Percentiles rank a stretch among this genome's conserved stretches.
phyloP scores from a whole-genome alignment of 1,140 invertebrate species.

The Cotesia chilonis region DNA sequence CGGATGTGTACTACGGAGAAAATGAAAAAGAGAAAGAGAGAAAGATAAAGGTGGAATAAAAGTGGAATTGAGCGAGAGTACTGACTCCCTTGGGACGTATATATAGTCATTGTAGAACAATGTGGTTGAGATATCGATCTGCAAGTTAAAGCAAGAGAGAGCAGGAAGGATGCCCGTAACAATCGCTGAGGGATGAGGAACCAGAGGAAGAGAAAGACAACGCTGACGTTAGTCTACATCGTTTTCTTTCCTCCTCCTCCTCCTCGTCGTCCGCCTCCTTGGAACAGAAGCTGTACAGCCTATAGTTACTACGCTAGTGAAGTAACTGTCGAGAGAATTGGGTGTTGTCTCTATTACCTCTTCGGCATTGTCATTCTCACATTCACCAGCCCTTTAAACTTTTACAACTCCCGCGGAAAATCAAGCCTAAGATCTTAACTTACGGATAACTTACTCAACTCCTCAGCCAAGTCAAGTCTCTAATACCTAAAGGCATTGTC shows the following conservation, averaged over 20 bases:
- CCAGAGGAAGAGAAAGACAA: slow-evolving; percentile 11
- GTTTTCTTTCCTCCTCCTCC: background rate
- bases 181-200: slow-evolving; percentile 17
- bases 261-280: background rate
- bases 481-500: no score
- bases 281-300: no score
- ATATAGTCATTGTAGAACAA: slow-evolving; percentile 30
- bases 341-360: slow-evolving; percentile 29
- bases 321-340: slow-evolving; percentile 14
- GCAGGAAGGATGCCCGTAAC: slow-evolving; percentile 36
- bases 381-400: background rate
- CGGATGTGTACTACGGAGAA: slow-evolving; percentile 9
- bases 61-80: slow-evolving; percentile 18
- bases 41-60: background rate
- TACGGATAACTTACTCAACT: no score
- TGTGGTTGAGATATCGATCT: slow-evolving; percentile 37
- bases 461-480: no score
- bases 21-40: background rate
- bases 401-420: background rate
- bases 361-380: slow-evolving; percentile 19
- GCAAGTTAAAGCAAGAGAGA: slow-evolving; percentile 9
- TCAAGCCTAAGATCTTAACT: background rate
- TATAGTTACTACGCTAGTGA: background rate
- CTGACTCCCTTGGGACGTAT: slow-evolving; percentile 9
- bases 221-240: slow-evolving; percentile 25